Evolutionary conservation across 2,797 vertebrate species (phyloP).

Genomic region (Typhlichthys eigenmanni): DNA sequence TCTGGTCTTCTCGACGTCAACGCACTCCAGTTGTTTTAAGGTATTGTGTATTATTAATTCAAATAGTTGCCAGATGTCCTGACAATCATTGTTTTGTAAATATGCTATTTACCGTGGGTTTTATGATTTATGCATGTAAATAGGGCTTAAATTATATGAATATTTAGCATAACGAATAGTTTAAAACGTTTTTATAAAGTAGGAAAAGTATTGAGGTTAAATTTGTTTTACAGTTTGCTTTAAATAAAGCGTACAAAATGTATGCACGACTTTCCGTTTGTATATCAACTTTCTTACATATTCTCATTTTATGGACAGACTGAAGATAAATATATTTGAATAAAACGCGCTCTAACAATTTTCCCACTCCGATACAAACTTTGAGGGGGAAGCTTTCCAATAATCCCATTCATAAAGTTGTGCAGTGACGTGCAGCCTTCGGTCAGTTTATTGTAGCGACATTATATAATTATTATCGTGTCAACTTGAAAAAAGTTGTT

Average conservation of each 20-base stretch:
- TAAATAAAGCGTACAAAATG: too few species aligned
- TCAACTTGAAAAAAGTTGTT: background rate
- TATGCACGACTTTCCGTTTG: constrained; percentile 28
- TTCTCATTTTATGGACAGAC: constrained; percentile 7
- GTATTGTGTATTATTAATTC: constrained; percentile 60
- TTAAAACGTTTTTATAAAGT: too few species aligned
- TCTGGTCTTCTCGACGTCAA: constrained; percentile 71
- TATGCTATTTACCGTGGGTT: constrained; percentile 44
- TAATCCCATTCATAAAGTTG: constrained; percentile 68
- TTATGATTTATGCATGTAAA: constrained; percentile 19
- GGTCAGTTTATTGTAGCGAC: constrained; percentile 4
- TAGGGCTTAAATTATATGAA: background rate
- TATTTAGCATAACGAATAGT: background rate
- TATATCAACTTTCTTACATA: constrained; percentile 8
- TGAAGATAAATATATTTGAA: constrained; percentile 15
- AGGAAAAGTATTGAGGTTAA: too few species aligned
- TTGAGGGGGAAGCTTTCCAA: constrained; percentile 27
- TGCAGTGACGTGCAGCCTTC: constrained; percentile 33
- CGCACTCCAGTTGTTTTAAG: constrained; percentile 68
- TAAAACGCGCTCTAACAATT: background rate
- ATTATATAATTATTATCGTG: background rate
- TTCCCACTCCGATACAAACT: background rate
- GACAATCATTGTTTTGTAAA: constrained; percentile 45
- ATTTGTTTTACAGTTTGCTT: too few species aligned
- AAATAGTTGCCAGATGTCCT: constrained; percentile 46